A percentile compares a stretch with the other conserved stretches of the same genome.
Conservation (phyloP, 2,113 vertebrate species). For the Isurus oxyrinchus region DNA sequence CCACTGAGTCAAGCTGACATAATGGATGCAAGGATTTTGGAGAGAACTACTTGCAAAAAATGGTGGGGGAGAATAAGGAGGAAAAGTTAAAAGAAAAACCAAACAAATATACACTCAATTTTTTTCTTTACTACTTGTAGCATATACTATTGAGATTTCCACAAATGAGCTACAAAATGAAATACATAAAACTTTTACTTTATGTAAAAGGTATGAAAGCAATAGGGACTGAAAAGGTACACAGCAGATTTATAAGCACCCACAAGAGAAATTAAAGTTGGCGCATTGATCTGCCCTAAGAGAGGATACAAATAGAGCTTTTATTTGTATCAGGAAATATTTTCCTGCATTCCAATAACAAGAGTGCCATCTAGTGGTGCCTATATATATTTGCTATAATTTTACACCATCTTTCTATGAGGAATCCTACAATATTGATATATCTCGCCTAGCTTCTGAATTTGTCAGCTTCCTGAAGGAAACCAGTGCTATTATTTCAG, state of each 20-base stretch:
- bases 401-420: neutral
- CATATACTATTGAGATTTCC: neutral
- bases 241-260: neutral
- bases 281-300: neutral
- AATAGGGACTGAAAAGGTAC: neutral
- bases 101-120: neutral
- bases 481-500: neutral
- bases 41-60: neutral
- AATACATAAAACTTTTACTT: neutral
- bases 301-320: neutral
- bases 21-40: neutral
- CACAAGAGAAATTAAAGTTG: neutral
- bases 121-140: neutral
- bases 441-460: no score
- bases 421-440: neutral
- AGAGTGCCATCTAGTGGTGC: constrained; percentile 17
- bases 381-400: neutral
- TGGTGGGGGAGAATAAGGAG: neutral
- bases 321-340: neutral
- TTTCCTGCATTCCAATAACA: neutral
- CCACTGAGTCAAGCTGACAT: neutral
- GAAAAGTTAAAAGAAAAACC: constrained; percentile 9
- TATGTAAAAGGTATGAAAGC: neutral
- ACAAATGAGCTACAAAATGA: neutral
- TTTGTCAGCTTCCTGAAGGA: neutral